phyloP scores from a whole-genome alignment of 2,113 vertebrate species.

The Oncorhynchus nerka region DNA sequence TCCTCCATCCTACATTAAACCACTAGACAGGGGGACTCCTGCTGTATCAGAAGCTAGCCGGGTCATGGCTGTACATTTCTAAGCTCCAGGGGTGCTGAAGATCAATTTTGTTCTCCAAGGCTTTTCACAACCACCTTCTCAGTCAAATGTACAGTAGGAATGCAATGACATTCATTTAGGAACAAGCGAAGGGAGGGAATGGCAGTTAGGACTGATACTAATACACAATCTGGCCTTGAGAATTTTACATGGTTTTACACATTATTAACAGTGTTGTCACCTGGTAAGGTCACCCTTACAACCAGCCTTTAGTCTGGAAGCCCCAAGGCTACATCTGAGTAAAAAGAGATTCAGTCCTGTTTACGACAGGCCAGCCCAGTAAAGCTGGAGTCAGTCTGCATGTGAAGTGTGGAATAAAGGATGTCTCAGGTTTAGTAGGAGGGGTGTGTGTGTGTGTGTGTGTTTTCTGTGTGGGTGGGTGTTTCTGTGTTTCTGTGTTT shows the following conservation, averaged over 20 bases:
- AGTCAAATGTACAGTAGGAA: conserved; percentile 19
- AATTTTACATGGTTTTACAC: conserved; percentile 57
- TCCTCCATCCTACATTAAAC: conserved; percentile 29
- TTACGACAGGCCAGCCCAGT: conserved; percentile 55
- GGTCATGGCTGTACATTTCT: conserved; percentile 46
- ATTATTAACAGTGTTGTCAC: conserved; percentile 59
- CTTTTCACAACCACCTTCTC: conserved; percentile 38
- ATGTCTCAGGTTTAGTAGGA: conserved; percentile 50
- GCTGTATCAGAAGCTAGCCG: conserved; percentile 37
- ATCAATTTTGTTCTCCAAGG: conserved; percentile 47
- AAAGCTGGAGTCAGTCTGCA: conserved; percentile 64
- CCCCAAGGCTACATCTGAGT: conserved; percentile 38
- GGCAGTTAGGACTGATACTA: neutral
- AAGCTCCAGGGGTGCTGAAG: conserved; percentile 32
- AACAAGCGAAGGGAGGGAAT: neutral
- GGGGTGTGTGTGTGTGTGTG: neutral
- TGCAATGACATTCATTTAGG: conserved; percentile 7
- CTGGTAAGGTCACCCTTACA: conserved; percentile 47
- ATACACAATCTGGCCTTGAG: conserved; percentile 1
- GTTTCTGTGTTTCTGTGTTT: no score
- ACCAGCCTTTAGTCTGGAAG: conserved; percentile 43
- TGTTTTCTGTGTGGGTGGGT: no score
- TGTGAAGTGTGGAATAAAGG: conserved; percentile 58
- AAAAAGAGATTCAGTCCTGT: conserved; percentile 60
- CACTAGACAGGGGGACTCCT: conserved; percentile 45